Evolutionary conservation across 2,888 invertebrate genomes (phyloP), one percentile per base, ranked within the genome.

Genomic region (Cataglyphis altisquamis): DNA sequence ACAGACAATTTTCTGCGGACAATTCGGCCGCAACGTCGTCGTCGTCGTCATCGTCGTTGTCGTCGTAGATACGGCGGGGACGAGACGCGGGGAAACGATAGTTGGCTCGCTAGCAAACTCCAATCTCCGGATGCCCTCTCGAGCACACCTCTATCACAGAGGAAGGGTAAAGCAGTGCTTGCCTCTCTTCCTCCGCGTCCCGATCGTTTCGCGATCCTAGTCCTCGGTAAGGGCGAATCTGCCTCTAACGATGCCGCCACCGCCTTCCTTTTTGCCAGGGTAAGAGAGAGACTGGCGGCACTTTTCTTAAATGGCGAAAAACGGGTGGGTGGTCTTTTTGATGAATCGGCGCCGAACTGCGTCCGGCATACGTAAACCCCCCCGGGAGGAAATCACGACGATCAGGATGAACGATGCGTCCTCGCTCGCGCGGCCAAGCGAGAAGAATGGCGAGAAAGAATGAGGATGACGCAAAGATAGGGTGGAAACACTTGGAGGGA

Each of bases 81-180:
- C 77, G 88, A 90, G 89, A 84, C 89, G 84, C 89, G 82, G 67
- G 88, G 78, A 91, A 66, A 87, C 89, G 91, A 92, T 92, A 87
- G 91, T 89, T 92, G 92, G 92, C 92, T 90, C 88, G 88, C 91
- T 91, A 91, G 92, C 92, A 92, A 91, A 85, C 88, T 90, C 91
- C 92, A 90, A 90, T 90, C 90, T 90, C 90, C 90, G 88, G 88
- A 78, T 73, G 68, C 66, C 83, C 84, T 86, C 82, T 67, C 68
- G 78, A 48, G 80, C 74, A 84, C 86, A 84, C 84, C 83, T 84
- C 57, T 21, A 64, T 70, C 41, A 36, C 63, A 39, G 66, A 81
- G 41, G 75, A 80, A 21, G 78, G 52, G 45, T 18, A 39, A 32
- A 48, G 41, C 32, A n/a, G 57, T 55, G 57, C 29, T 21, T 52